A percentile compares a stretch with the other conserved stretches of the same genome.
phyloP scores from a whole-genome alignment of 2,113 vertebrate species.

The Cynocephalus volans region DNA sequence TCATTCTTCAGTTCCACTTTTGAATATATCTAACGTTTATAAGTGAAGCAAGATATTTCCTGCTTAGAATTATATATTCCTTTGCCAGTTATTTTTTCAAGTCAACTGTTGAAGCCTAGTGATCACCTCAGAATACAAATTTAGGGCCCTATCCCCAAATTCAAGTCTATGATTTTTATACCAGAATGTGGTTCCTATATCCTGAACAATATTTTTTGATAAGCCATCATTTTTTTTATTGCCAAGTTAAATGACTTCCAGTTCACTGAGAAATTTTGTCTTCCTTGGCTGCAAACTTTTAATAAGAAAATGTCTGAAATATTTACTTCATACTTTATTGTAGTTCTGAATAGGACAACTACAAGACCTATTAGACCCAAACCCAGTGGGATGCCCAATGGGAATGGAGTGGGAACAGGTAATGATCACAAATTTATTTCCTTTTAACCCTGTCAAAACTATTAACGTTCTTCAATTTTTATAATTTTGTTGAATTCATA shows the following conservation, averaged over 20 bases:
- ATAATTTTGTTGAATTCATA: slow-evolving; percentile 45
- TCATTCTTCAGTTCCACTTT: slow-evolving; percentile 41
- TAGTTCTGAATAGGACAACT: slow-evolving; percentile 75
- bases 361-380: slow-evolving; percentile 60
- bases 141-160: not conserved
- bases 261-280: slow-evolving; percentile 42
- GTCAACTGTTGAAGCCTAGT: not conserved
- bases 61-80: slow-evolving; percentile 27
- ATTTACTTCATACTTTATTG: slow-evolving; percentile 44
- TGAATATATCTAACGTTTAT: not conserved
- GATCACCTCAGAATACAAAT: not conserved
- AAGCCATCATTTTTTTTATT: not conserved
- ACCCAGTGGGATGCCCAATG: slow-evolving; percentile 51
- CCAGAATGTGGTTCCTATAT: slow-evolving; percentile 52
- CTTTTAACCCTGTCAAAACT: slow-evolving; percentile 52
- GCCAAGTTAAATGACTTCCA: slow-evolving; percentile 49
- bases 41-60: slow-evolving; percentile 11
- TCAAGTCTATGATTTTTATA: slow-evolving; percentile 54
- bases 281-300: slow-evolving; percentile 37
- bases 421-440: slow-evolving; percentile 47
- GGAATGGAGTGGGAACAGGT: slow-evolving; percentile 73
- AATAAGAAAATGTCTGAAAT: slow-evolving; percentile 10
- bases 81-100: slow-evolving; percentile 37
- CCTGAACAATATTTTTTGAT: slow-evolving; percentile 14
- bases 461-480: not conserved